Percentiles rank a stretch among this genome's conserved stretches.
Conservation (phyloP, 2,113 vertebrate genomes). For the Melanocharis versteri region DNA sequence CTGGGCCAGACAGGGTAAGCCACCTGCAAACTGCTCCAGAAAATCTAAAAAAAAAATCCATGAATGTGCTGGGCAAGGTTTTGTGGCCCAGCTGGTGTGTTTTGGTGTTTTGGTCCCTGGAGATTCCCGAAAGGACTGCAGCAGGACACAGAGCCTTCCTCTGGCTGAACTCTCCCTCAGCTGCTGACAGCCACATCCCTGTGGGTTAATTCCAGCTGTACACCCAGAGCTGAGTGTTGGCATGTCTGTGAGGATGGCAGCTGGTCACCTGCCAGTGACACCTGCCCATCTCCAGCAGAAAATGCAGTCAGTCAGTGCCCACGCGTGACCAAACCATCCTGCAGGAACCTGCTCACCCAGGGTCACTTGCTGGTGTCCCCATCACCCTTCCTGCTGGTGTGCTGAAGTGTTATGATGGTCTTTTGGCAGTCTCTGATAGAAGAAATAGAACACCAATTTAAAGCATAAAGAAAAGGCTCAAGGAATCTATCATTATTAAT, state of each 20-base stretch:
- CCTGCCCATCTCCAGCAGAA: background rate
- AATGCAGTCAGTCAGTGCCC: background rate
- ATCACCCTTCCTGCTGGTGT: background rate
- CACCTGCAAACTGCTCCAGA: background rate
- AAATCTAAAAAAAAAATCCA: background rate
- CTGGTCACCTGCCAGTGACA: background rate
- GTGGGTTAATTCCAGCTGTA: background rate
- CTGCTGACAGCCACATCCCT: background rate
- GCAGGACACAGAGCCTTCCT: background rate
- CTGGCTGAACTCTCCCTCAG: background rate
- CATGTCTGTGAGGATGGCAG: background rate
- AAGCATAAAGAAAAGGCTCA: slow-evolving; percentile 70
- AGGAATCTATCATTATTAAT: slow-evolving; percentile 79
- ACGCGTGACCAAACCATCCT: background rate
- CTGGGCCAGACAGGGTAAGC: background rate
- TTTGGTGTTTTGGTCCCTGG: background rate
- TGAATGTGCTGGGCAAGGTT: background rate
- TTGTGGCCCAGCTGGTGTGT: background rate
- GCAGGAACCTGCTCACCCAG: background rate
- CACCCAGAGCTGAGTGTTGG: background rate
- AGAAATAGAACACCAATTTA: slow-evolving; percentile 73
- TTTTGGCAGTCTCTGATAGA: slow-evolving; percentile 44
- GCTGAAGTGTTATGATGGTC: slow-evolving; percentile 57
- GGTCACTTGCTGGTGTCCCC: background rate
- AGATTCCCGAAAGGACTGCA: background rate